Base-by-base conservation (phyloP, 2,797 vertebrate genomes). In the Caiman crocodilus region DNA sequence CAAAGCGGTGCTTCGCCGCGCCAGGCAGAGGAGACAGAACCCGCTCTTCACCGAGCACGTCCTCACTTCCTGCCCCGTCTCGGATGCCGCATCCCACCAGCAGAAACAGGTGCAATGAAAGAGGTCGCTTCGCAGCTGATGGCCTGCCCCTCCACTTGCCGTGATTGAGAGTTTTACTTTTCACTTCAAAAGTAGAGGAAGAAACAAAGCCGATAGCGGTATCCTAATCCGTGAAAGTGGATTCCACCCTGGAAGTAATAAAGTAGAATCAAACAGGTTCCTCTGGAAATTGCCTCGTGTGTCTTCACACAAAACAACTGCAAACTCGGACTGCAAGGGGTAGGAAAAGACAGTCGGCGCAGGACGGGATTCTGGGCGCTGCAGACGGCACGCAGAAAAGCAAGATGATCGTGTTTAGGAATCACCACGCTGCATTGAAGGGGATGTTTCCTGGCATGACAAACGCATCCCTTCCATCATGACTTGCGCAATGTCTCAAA, bases 11-110 rank as follows among this genome's bases (percentile, higher is more conserved):
- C 92, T 92, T 21, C 58, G 93, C 91, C 92, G 87, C 73, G 95
- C 97, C 97, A 97, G 95, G 87, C 96, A 97, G 94, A 96, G 96
- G 97, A 97, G 96, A 94, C 95, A 94, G 85, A 89, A 94, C 1
- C 82, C 74, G 91, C 63, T 32, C 67, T 74, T 63, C 16, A 76
- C 58, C 94, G 95, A 91, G 82, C 32, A 32, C 7, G 12, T 30
- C 87, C 90, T 94, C 80, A 4, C 71, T 64, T 75, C 80, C 35
- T 26, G 79, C 65, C 76, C 77, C 18, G 18, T 71, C 90, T 42
- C 56, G 7, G 23, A 2, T 90, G 87, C 88, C 76, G 88, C 58
- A 79, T 58, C 76, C 21, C 50, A 8, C 13, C 30, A 59, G 73
- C 81, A 58, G 2, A 8, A 65, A 87, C 14, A 90, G 92, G 92